Percentiles rank a stretch among this genome's conserved stretches.
Evolutionary conservation across 2,888 invertebrate species (phyloP).

Genomic region (Argyresthia goedartella): DNA sequence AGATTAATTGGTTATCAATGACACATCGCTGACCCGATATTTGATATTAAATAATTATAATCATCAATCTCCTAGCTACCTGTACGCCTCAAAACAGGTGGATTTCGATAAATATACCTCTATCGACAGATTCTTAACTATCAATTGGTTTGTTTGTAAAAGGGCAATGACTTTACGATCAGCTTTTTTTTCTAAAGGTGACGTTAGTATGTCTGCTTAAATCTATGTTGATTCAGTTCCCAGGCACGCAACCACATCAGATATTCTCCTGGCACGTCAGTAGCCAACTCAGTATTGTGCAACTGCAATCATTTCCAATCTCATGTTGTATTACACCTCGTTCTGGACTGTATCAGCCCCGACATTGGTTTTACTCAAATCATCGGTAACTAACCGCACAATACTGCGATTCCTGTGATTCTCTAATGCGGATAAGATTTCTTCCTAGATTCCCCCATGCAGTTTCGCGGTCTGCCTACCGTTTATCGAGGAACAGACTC

Average conservation of each 20-base stretch:
- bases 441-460: conserved; percentile 51
- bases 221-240: conserved; percentile 38
- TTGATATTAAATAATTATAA: no score
- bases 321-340: conserved; percentile 55
- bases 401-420: conserved; percentile 50
- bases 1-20: no score
- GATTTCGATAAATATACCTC: no score
- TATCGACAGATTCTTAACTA: no score
- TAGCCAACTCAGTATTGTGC: conserved; percentile 44
- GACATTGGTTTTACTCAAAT: conserved; percentile 65
- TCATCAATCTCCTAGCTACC: no score
- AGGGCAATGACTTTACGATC: no score
- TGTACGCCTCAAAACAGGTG: not conserved
- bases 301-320: conserved; percentile 60
- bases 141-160: no score
- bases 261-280: conserved; percentile 39
- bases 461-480: conserved; percentile 58
- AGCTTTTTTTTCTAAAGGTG: no score
- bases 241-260: conserved; percentile 56
- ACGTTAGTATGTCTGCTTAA: no score
- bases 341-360: conserved; percentile 47
- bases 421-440: conserved; percentile 54
- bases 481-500: conserved; percentile 52
- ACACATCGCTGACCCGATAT: no score
- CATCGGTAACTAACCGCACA: conserved; percentile 48